Evolutionary conservation across 2,888 invertebrate species (phyloP).

Genomic region (Lapara coniferarum): DNA sequence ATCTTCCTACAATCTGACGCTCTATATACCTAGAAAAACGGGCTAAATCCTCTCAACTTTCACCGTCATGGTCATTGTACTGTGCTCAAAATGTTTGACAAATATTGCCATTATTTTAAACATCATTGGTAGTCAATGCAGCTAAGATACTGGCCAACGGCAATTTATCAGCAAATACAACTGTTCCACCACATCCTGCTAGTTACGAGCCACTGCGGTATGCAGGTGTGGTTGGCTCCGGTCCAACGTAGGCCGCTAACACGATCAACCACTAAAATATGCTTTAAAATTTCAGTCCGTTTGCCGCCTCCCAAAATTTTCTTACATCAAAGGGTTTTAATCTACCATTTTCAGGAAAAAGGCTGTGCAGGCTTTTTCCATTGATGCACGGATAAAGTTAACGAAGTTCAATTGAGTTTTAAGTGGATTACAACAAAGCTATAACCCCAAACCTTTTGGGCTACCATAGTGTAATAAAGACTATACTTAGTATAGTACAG

Average conservation of each 20-base stretch:
- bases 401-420: background rate
- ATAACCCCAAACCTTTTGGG: too few relatives aligned
- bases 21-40: too few relatives aligned
- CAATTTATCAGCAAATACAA: background rate
- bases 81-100: too few relatives aligned
- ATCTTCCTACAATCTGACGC: too few relatives aligned
- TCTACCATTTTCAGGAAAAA: background rate
- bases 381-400: background rate
- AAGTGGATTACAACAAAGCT: background rate
- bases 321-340: background rate
- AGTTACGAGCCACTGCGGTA: conserved; percentile 1
- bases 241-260: conserved; percentile 7
- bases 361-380: background rate
- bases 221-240: background rate
- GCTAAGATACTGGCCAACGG: background rate
- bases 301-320: background rate
- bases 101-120: too few relatives aligned
- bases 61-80: too few relatives aligned
- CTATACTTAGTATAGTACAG: too few relatives aligned
- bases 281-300: background rate
- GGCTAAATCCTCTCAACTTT: too few relatives aligned
- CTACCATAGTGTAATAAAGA: too few relatives aligned
- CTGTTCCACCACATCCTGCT: background rate
- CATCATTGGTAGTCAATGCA: too few relatives aligned
- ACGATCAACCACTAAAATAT: background rate